Conservation (phyloP, 2,113 vertebrate species). For the Vombatus ursinus region DNA sequence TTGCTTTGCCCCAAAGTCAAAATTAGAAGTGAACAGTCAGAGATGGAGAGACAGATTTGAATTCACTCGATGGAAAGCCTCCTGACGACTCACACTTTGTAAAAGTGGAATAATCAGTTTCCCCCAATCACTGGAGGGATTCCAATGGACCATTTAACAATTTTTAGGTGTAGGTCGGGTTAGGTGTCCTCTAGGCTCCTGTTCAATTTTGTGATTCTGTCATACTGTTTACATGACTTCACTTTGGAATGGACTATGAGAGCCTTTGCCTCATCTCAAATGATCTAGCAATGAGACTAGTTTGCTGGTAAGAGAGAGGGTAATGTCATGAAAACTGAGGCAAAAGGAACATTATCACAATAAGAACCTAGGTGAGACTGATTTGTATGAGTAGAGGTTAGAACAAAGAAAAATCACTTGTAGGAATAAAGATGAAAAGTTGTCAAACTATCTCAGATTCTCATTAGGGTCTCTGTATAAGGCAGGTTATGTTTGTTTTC, state of each 20-base stretch:
- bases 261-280: not conserved
- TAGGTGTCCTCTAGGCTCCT: not conserved
- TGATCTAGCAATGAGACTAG: too few relatives aligned
- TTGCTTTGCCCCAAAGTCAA: not conserved
- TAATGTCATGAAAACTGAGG: not conserved
- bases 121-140: not conserved
- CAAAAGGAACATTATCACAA: not conserved
- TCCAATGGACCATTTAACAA: not conserved
- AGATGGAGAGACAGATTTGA: not conserved
- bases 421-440: not conserved
- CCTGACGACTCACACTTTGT: not conserved
- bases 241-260: not conserved
- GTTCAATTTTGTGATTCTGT: too few relatives aligned
- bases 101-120: not conserved
- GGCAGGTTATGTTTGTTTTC: not conserved
- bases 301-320: not conserved
- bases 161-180: not conserved
- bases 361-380: not conserved
- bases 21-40: not conserved
- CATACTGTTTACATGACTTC: not conserved
- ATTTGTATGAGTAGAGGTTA: not conserved
- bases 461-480: not conserved
- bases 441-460: not conserved
- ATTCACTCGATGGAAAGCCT: not conserved
- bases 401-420: not conserved